Evolutionary conservation across 2,888 invertebrate species (phyloP).

Genomic region (Melitaea athalia): DNA sequence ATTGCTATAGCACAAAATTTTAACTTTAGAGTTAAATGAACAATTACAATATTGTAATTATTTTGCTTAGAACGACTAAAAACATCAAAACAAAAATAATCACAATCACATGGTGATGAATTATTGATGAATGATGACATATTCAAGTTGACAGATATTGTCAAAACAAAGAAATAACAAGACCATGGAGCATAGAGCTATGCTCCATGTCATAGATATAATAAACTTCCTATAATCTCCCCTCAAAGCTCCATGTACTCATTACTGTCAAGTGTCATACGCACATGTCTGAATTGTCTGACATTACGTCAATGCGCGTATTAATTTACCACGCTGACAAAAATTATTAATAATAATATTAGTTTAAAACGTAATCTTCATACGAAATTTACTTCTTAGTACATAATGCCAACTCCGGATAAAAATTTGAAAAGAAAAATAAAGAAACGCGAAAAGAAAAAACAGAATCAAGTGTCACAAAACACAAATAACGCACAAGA

Average conservation of each 20-base stretch:
- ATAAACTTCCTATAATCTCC: too few species aligned
- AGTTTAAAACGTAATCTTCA: not conserved
- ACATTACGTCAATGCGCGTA: too few species aligned
- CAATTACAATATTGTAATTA: too few species aligned
- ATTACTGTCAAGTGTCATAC: not conserved
- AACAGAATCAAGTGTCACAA: conserved; percentile 78
- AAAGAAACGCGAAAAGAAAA: conserved; percentile 88
- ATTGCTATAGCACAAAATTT: not conserved
- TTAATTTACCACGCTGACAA: conserved; percentile 20
- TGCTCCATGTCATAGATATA: too few species aligned
- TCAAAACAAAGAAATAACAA: too few species aligned
- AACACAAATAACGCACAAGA: conserved; percentile 66
- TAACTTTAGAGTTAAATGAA: not conserved
- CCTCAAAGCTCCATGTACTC: too few species aligned
- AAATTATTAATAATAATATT: too few species aligned
- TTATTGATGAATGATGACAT: too few species aligned
- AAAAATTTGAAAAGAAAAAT: conserved; percentile 89
- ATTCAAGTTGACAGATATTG: not conserved
- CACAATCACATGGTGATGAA: conserved; percentile 2
- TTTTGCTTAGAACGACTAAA: not conserved
- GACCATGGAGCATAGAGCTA: too few species aligned
- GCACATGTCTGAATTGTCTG: not conserved
- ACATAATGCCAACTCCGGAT: conserved; percentile 84
- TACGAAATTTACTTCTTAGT: not conserved
- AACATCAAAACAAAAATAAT: not conserved